phyloP scores from a whole-genome alignment of 2,888 invertebrate species.

The Nebria salina region DNA sequence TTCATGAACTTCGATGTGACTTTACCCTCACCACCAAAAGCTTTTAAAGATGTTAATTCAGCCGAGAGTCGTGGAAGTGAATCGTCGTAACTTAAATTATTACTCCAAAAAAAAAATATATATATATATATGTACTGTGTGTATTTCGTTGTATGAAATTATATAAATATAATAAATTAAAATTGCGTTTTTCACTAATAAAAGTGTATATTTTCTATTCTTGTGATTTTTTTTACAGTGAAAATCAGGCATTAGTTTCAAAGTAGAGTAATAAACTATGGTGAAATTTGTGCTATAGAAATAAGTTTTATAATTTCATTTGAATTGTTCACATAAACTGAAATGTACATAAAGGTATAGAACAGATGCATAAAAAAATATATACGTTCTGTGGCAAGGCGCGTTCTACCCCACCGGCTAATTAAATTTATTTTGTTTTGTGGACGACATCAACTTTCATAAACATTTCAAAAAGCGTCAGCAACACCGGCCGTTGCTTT shows the following conservation, averaged over 20 bases:
- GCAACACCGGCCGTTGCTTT: slow-evolving; percentile 25
- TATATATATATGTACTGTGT: neutral
- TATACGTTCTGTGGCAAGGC: slow-evolving; percentile 19
- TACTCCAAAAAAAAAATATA: slow-evolving; percentile 5
- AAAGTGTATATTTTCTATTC: too few species aligned
- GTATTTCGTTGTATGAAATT: slow-evolving; percentile 6
- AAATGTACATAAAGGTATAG: slow-evolving; percentile 15
- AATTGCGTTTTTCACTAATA: slow-evolving; percentile 3
- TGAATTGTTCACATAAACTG: slow-evolving; percentile 24
- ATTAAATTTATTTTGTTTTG: slow-evolving; percentile 34
- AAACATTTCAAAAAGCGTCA: slow-evolving; percentile 35
- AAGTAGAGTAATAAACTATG: neutral
- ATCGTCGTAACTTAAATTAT: slow-evolving; percentile 28
- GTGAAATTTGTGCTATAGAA: neutral
- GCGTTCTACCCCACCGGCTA: slow-evolving; percentile 27
- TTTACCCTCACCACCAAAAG: slow-evolving; percentile 13
- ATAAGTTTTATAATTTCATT: slow-evolving; percentile 17
- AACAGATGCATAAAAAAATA: slow-evolving; percentile 21
- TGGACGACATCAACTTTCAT: slow-evolving; percentile 34
- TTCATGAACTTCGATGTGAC: slow-evolving; percentile 33
- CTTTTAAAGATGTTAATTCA: slow-evolving; percentile 14
- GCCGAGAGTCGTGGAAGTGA: slow-evolving; percentile 29
- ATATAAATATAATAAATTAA: neutral
- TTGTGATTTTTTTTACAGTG: too few species aligned
- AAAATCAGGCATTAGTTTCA: neutral